phyloP scores from a whole-genome alignment of 2,888 invertebrate genomes.

The Frankliniella fusca region DNA sequence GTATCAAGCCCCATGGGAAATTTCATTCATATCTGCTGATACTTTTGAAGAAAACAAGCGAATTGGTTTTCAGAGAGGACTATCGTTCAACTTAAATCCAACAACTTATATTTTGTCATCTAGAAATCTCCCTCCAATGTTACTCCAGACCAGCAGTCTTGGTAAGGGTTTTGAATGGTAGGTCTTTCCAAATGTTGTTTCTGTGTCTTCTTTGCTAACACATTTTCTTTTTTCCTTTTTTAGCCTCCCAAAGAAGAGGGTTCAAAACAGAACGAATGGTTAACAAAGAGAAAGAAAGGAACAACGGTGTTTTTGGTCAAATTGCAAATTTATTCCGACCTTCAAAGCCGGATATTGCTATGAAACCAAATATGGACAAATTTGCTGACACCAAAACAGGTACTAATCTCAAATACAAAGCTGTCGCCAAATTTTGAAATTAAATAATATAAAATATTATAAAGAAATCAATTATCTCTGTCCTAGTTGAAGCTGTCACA shows the following conservation, averaged over 20 bases:
- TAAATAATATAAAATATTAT: background rate
- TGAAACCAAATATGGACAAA: background rate
- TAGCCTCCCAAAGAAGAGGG: constrained; percentile 59
- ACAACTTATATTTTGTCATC: background rate
- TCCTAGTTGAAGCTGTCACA: background rate
- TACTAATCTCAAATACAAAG: background rate
- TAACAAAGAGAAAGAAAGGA: constrained; percentile 64
- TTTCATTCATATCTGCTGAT: constrained; percentile 4
- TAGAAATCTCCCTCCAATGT: background rate
- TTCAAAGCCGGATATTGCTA: background rate
- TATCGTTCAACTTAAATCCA: background rate
- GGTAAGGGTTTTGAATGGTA: background rate
- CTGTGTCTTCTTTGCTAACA: background rate
- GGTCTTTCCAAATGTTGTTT: background rate
- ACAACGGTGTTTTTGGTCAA: constrained; percentile 65
- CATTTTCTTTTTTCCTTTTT: background rate
- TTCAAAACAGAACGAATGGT: constrained; percentile 77
- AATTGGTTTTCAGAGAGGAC: background rate
- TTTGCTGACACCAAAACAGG: background rate
- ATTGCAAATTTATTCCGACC: constrained; percentile 43
- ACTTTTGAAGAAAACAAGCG: background rate
- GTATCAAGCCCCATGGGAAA: background rate
- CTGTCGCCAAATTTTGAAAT: background rate
- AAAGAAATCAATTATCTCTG: background rate
- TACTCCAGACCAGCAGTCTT: background rate